Evolutionary conservation across 1,140 invertebrate species (phyloP), one percentile per base, ranked within the genome.

Genomic region (Drosophila sulfurigaster): DNA sequence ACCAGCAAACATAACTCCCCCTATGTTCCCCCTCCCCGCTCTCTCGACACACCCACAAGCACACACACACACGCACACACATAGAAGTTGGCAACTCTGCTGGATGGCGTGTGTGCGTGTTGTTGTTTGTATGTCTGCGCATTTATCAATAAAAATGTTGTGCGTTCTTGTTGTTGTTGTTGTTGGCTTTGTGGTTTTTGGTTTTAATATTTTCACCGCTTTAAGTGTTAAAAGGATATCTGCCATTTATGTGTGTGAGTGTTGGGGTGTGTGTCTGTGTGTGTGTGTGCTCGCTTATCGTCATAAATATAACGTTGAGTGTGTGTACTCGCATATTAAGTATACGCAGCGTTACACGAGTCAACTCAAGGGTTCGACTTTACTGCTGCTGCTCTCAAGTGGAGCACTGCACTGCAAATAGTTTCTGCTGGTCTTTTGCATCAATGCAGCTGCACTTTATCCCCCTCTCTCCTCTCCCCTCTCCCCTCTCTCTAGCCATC

Each of bases 201-300:
- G 89, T 88, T 88, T 88, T 85, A 89, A 88, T 88, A 88, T 88
- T 88, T 88, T 88, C 78, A 89, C 85, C 85, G 85, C 81, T 88
- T 88, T 88, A 88, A 88, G 85, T 88, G 85, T 88, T 88, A 88
- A 88, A 88, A 88, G 85, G 85, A 88, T 88, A 88, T 88, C 78
- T 88, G 85, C 75, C 85, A 89, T 88, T 88, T 89, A 89, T 38
- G 58, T 46, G 13, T 63, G 60, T 56, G 67, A 45, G 72, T 46
- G 13, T 59, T 56, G 51, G 67, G 45, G 67, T 58, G 62, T 15
- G 62, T 54, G 13, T 48, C 15, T 35, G 32, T 35, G 10, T 43
- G 56, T 35, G 75, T 69, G 72, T 70, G 54, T 15, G 51, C 49
- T 88, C 78, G 70, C 76, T 87, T 86, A 86, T 86, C 82, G 63